Conservation (phyloP, 2,888 invertebrate species). For the Amphimallon solstitiale region DNA sequence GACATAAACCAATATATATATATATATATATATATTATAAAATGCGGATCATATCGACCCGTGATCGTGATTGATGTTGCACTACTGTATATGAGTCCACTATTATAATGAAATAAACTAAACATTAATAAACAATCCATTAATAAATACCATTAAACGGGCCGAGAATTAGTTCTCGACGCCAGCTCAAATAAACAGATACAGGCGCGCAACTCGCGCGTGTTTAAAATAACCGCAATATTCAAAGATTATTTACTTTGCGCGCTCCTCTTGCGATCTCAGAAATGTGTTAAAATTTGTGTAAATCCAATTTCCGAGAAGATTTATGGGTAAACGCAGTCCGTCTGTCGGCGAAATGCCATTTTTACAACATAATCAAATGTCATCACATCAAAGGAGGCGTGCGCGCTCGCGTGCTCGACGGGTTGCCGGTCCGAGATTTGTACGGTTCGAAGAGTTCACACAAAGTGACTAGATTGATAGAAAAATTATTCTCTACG, state of each 20-base stretch:
- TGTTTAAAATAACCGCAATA: constrained; percentile 52
- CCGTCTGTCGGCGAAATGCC: constrained; percentile 44
- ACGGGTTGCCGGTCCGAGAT: no score
- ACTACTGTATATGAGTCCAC: constrained; percentile 19
- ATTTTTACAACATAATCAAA: constrained; percentile 47
- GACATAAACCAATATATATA: constrained; percentile 16
- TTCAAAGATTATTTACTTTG: constrained; percentile 51
- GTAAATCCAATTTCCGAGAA: constrained; percentile 51
- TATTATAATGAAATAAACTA: constrained; percentile 55
- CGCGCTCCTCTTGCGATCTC: constrained; percentile 44
- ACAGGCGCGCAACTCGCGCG: constrained; percentile 37
- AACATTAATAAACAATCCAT: constrained; percentile 60
- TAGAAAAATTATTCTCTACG: no score
- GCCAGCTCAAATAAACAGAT: constrained; percentile 61
- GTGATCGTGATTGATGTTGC: constrained; percentile 36
- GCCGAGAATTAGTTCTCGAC: constrained; percentile 58
- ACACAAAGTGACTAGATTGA: no score
- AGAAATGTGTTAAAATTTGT: constrained; percentile 54
- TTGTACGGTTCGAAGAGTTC: no score
- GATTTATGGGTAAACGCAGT: constrained; percentile 50
- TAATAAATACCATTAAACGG: constrained; percentile 61
- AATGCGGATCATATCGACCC: constrained; percentile 22
- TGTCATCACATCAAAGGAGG: constrained; percentile 45
- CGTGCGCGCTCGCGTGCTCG: constrained; percentile 4
- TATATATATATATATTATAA: background rate